Percentiles rank a stretch among this genome's conserved stretches.
Conservation (phyloP, 2,888 invertebrate species). For the Choristoneura rosaceana region DNA sequence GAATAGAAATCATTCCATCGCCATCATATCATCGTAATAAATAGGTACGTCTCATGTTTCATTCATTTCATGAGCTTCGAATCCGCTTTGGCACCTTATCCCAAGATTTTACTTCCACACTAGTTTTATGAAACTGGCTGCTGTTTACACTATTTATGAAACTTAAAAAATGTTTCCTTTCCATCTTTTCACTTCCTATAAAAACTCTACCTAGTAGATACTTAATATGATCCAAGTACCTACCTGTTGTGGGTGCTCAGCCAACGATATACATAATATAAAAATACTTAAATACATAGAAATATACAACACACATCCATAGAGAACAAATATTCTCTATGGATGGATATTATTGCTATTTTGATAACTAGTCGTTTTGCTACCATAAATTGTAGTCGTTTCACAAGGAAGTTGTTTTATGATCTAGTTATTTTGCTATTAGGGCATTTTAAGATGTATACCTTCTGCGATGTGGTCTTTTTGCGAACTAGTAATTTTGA, state of each 20-base stretch:
- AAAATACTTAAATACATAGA: no score
- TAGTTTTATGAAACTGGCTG: slow-evolving; percentile 14
- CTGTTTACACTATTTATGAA: slow-evolving; percentile 12
- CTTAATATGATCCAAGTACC: slow-evolving; percentile 20
- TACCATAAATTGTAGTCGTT: no score
- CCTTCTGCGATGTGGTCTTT: no score
- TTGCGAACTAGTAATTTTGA: no score
- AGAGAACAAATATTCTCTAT: no score
- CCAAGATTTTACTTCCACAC: slow-evolving; percentile 12
- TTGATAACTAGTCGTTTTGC: slow-evolving; percentile 17
- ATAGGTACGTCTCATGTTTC: slow-evolving; percentile 11
- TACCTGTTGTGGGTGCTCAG: no score
- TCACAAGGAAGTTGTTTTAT: no score
- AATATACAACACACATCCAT: no score
- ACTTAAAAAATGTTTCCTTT: slow-evolving; percentile 9
- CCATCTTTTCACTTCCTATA: slow-evolving; percentile 13
- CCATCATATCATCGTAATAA: slow-evolving; percentile 18
- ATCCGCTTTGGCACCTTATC: slow-evolving; percentile 1
- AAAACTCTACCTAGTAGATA: slow-evolving; percentile 20
- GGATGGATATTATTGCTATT: slow-evolving; percentile 21
- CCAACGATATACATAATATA: no score
- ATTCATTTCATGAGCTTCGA: neutral
- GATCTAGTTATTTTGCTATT: no score
- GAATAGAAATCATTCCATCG: neutral
- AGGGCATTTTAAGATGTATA: no score